Evolutionary conservation across 1,140 invertebrate species (phyloP), one percentile per base, ranked within the genome.

Genomic region (Ceratosolen solmsi): DNA sequence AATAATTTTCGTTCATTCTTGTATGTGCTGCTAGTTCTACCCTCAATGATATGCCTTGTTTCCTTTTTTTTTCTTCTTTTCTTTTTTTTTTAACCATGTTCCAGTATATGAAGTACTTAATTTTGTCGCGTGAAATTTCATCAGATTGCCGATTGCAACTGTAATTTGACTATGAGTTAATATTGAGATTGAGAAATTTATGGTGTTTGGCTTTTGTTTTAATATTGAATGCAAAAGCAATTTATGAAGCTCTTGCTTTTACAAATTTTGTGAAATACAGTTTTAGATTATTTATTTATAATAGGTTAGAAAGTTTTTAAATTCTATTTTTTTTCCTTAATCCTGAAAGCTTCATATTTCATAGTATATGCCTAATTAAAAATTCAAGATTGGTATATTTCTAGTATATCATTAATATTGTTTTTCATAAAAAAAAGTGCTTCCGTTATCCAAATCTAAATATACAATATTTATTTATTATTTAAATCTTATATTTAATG

Each of bases 61-160:
- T 30, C n/a, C 25, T 30, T 25, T 60, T 60, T 60, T 30, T 25
- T 11, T n/a, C n/a, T n/a, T n/a, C n/a, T n/a, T n/a, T n/a, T n/a
- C n/a, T n/a, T n/a, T n/a, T n/a, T n/a, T n/a, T n/a, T n/a, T n/a
- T n/a, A 30, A 20, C 9, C 7, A 56, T 1, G 3, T 30, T 60
- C 11, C 49, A n/a, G 49, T 56, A 72, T 72, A 51, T 30, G 54
- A 60, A n/a, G 51, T 25, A 1, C 68, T 70, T 27, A 25, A 71
- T 74, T 79, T 72, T 72, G 77, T 60, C 46, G 79, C 72, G n/a
- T n/a, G 72, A 70, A 75, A 75, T 75, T 81, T 81, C 68, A 81
- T 81, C 72, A 58, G 79, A 81, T 75, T 70, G 60, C 20, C 41
- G 36, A 8, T 54, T 13, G 27, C 65, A 56, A 27, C 13, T 30